Percentiles rank a stretch among this genome's conserved stretches.
phyloP scores from a whole-genome alignment of 2,888 invertebrate species.

The Mesorhabditis sp. region DNA sequence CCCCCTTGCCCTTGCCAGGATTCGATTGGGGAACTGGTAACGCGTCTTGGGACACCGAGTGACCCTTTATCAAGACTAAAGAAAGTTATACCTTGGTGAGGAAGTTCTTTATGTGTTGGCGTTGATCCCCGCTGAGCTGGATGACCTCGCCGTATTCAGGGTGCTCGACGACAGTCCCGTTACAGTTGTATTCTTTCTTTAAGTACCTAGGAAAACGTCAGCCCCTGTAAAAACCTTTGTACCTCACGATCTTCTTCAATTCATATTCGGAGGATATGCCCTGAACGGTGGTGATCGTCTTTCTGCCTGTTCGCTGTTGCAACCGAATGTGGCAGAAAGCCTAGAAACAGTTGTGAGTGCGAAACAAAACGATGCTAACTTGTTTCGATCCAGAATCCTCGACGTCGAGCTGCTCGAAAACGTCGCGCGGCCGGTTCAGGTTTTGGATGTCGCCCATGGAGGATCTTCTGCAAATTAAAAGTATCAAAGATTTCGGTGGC shows the following conservation, averaged over 20 bases:
- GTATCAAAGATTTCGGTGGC: too few relatives aligned
- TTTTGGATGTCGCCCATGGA: too few relatives aligned
- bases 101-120: constrained; percentile 70
- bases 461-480: too few relatives aligned
- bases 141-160: constrained; percentile 99
- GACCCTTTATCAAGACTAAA: too few relatives aligned
- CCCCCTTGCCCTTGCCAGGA: background rate
- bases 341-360: background rate
- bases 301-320: constrained; percentile 97
- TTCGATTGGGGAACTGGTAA: too few relatives aligned
- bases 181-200: constrained; percentile 79
- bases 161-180: constrained; percentile 99
- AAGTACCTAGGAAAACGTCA: constrained; percentile 69
- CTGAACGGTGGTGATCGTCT: constrained; percentile 60
- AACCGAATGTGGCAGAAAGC: constrained; percentile 70
- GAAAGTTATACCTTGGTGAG: background rate
- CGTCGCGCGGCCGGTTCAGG: constrained; percentile 21
- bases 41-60: too few relatives aligned
- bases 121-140: constrained; percentile 98
- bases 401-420: constrained; percentile 50
- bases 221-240: constrained; percentile 63
- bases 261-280: constrained; percentile 76
- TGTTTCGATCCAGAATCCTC: constrained; percentile 41
- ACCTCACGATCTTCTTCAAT: constrained; percentile 98
- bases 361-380: too few relatives aligned